Evolutionary conservation across 2,888 invertebrate species (phyloP).

Genomic region (Cosmorhoe ocellata): DNA sequence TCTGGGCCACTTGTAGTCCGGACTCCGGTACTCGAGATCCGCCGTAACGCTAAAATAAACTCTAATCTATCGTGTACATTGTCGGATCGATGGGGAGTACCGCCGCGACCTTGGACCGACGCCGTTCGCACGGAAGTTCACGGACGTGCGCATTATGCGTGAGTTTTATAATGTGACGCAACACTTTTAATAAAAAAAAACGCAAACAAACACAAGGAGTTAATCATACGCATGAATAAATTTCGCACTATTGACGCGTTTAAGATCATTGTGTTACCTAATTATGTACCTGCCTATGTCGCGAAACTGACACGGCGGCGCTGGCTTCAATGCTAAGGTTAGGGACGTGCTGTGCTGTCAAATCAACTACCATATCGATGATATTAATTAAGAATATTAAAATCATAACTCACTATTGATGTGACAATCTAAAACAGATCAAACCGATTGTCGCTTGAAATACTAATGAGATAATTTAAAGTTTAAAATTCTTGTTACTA

Average conservation of each 20-base stretch:
- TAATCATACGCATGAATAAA: conserved; percentile 22
- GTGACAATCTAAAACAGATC: no score
- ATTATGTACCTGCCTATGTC: no score
- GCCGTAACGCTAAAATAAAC: conserved; percentile 57
- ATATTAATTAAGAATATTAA: no score
- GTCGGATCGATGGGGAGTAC: conserved; percentile 59
- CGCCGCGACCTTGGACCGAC: conserved; percentile 64
- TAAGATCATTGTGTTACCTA: no score
- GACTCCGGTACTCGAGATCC: conserved; percentile 57
- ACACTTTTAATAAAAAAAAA: conserved; percentile 32
- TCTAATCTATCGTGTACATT: conserved; percentile 56
- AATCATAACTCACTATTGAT: no score
- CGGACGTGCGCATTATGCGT: conserved; percentile 53
- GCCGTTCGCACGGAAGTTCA: conserved; percentile 76
- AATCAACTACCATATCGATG: no score
- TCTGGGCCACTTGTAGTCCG: conserved; percentile 51
- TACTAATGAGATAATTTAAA: conserved; percentile 11
- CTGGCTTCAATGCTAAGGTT: no score
- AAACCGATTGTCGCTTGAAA: not conserved
- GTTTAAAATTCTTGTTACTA: conserved; percentile 39
- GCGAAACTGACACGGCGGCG: not conserved
- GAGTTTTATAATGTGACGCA: conserved; percentile 37
- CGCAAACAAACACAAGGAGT: conserved; percentile 23
- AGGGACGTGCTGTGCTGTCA: no score
- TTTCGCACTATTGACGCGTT: conserved; percentile 18